Conservation (phyloP, 2,888 invertebrate species). For the Ethmia dodecea region DNA sequence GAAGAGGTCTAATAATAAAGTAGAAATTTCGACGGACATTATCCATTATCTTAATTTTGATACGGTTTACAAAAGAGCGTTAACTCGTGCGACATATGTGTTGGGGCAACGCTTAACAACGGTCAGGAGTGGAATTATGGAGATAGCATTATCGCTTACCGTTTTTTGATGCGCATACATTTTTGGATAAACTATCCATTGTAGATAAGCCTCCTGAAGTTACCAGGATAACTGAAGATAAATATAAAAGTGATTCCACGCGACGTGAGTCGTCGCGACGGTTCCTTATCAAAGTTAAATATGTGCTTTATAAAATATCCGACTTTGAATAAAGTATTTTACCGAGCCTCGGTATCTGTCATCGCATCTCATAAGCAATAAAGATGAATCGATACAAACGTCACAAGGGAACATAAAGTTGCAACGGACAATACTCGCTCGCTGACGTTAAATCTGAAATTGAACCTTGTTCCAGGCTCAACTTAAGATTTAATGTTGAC, state of each 20-base stretch:
- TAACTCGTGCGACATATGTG: slow-evolving; percentile 64
- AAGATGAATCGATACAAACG: slow-evolving; percentile 25
- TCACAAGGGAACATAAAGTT: slow-evolving; percentile 13
- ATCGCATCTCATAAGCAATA: slow-evolving; percentile 23
- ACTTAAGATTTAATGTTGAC: slow-evolving; percentile 13
- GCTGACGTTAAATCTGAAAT: slow-evolving; percentile 24
- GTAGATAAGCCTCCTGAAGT: not conserved
- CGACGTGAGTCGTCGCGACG: no score
- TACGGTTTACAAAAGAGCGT: slow-evolving; percentile 71
- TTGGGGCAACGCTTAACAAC: slow-evolving; percentile 32
- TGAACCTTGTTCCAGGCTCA: slow-evolving; percentile 19
- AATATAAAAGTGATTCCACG: no score
- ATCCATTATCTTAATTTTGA: slow-evolving; percentile 75
- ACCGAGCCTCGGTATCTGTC: slow-evolving; percentile 19
- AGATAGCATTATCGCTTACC: slow-evolving; percentile 15
- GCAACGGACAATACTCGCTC: slow-evolving; percentile 15
- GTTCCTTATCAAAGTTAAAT: slow-evolving; percentile 6
- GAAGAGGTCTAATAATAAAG: slow-evolving; percentile 57
- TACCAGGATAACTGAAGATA: not conserved
- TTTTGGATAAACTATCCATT: not conserved
- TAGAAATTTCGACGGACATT: slow-evolving; percentile 65
- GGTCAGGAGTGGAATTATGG: slow-evolving; percentile 34
- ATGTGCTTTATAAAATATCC: slow-evolving; percentile 9
- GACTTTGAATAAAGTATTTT: slow-evolving; percentile 17
- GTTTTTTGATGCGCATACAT: slow-evolving; percentile 7